These are phyloP conservation scores for Mus caroli DNA, from an alignment of 2,797 vertebrate species.

Conservation along the genomic window DNA sequence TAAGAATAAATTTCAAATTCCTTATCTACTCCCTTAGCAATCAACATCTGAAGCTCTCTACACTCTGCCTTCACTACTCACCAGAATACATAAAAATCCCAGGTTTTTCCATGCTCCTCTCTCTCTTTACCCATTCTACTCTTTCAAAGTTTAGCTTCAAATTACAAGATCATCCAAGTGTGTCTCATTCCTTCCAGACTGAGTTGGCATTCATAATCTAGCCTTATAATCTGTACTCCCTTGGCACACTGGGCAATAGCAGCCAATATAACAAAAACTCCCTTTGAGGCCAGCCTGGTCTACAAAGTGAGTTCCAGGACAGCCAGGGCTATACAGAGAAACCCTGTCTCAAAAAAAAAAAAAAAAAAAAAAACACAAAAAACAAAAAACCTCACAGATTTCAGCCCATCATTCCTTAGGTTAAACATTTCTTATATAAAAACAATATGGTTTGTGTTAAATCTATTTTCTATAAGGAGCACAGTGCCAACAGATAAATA, in stretches of 20 bases:
- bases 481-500: slow-evolving; percentile 1
- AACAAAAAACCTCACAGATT: not conserved
- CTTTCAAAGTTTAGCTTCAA: slow-evolving; percentile 53
- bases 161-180: slow-evolving; percentile 47
- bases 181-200: slow-evolving; percentile 27
- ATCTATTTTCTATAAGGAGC: slow-evolving; percentile 18
- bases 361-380: too few relatives aligned
- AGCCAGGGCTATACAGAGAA: too few relatives aligned
- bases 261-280: slow-evolving; percentile 7
- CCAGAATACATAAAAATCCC: not conserved
- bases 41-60: not conserved
- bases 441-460: not conserved
- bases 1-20: slow-evolving; percentile 63
- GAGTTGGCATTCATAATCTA: not conserved
- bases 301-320: too few relatives aligned
- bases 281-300: too few relatives aligned
- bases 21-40: slow-evolving; percentile 2
- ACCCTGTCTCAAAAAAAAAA: too few relatives aligned
- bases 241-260: not conserved
- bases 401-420: not conserved
- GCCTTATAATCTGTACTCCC: not conserved
- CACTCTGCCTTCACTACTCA: not conserved
- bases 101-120: not conserved
- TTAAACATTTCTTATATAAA: not conserved
- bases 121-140: not conserved